phyloP scores from a whole-genome alignment of 2,113 vertebrate species.

The Pitta sordida region DNA sequence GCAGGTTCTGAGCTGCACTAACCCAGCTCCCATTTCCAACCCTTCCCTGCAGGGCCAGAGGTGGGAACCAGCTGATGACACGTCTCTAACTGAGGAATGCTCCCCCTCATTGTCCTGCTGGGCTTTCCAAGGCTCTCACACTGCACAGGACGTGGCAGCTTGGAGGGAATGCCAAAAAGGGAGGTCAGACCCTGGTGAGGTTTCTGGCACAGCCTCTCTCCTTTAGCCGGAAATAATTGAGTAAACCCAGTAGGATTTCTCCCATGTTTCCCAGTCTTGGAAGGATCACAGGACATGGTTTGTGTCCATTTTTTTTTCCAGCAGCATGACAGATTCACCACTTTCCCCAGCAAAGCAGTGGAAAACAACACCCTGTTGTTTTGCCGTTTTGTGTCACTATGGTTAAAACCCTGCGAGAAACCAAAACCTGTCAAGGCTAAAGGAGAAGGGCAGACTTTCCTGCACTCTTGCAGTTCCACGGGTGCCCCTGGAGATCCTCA shows the following conservation, averaged over 20 bases:
- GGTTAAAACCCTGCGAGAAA: background rate
- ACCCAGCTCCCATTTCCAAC: background rate
- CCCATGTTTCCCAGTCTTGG: background rate
- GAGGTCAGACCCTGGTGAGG: background rate
- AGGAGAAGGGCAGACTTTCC: background rate
- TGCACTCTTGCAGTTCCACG: conserved; percentile 75
- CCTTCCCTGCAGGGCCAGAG: background rate
- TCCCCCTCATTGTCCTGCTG: background rate
- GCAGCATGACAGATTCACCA: background rate
- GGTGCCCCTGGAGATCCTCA: conserved; percentile 70
- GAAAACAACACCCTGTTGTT: background rate
- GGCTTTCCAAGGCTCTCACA: background rate
- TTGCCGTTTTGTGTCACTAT: background rate
- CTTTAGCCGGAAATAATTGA: background rate
- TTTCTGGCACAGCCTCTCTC: background rate
- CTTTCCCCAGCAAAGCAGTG: background rate
- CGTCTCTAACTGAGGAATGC: background rate
- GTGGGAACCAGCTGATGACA: background rate
- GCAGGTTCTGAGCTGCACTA: background rate
- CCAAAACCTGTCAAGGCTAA: background rate
- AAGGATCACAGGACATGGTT: background rate
- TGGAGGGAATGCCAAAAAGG: rapidly evolving
- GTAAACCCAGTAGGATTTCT: background rate
- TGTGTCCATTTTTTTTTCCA: background rate
- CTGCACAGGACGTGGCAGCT: background rate